Evolutionary conservation across 2,888 invertebrate species (phyloP), one percentile per base, ranked within the genome.

Genomic region (Neria commutata): DNA sequence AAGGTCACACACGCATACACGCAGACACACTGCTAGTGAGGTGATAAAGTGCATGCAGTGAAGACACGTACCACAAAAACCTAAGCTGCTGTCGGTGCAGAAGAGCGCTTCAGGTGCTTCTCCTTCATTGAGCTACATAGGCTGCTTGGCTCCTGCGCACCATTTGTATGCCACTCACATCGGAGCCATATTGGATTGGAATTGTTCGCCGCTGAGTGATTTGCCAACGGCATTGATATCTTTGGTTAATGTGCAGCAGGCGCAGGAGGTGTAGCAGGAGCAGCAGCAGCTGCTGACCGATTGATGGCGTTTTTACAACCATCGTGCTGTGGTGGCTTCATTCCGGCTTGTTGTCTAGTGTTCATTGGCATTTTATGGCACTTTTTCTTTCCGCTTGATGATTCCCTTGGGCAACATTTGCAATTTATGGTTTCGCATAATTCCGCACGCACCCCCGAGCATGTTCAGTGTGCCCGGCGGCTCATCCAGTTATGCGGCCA

Each of bases 351-450:
- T 64, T 69, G 63, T 69, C 63, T 68, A 10, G 67, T 62, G 62
- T 60, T 52, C 42, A 52, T 42, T 52, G 40, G 52, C 68, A 60
- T 69, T 68, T 68, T 70, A 68, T 67, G 68, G 68, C 68, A n/a
- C n/a, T 68, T 66, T 67, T 68, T 70, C 67, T 70, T 67, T 68
- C 68, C 61, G 66, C 69, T 72, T 71, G 70, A 70, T 67, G 71
- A 73, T 71, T 74, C 75, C 71, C 74, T 48, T 57, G 72, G 64
- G 75, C 66, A 67, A 69, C 69, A 72, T 75, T 75, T 74, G 71
- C 70, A 69, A 69, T 75, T 75, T 75, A 75, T 73, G 69, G 72
- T 66, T 69, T 66, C 65, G 64, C 66, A 65, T 42, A 42, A 42
- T 4, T 42, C 21, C 14, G 42, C 17, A 17, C 21, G 42, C 42